These are phyloP conservation scores for Lerema accius DNA, from an alignment of 1,140 invertebrate species.

Conservation along the genomic window DNA sequence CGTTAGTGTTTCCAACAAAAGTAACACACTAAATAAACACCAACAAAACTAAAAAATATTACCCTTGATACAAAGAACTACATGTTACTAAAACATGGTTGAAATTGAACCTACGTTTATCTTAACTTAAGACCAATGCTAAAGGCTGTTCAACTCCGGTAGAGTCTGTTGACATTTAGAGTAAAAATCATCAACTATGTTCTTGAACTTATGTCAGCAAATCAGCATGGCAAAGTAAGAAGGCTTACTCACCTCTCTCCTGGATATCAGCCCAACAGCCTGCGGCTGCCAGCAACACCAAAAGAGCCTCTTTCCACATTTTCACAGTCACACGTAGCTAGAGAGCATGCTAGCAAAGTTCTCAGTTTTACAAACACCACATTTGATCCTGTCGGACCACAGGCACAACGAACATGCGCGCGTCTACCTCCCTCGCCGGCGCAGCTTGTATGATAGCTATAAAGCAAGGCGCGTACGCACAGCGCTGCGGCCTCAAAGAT, in stretches of 20 bases:
- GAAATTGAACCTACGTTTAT: neutral
- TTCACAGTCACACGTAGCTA: conserved; percentile 57
- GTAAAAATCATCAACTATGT: neutral
- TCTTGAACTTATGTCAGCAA: conserved; percentile 14
- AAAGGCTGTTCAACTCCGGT: neutral
- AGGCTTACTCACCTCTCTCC: conserved; percentile 62
- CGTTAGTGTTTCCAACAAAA: no score
- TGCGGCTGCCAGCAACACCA: conserved; percentile 47
- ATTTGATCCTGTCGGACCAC: conserved; percentile 36
- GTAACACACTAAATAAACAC: no score
- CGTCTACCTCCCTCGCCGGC: conserved; percentile 58
- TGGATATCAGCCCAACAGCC: conserved; percentile 58
- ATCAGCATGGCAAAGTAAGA: no score
- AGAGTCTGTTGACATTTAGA: no score
- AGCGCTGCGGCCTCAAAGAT: conserved; percentile 43
- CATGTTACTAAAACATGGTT: no score
- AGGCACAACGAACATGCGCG: conserved; percentile 36
- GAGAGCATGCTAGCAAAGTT: conserved; percentile 60
- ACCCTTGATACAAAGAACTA: neutral
- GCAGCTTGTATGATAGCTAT: conserved; percentile 54
- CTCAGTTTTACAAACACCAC: conserved; percentile 51
- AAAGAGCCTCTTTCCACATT: conserved; percentile 54
- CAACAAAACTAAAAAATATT: no score
- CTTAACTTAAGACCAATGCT: neutral
- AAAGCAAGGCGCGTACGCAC: conserved; percentile 51